Evolutionary conservation across 2,797 vertebrate species (phyloP).

Genomic region (Philypnodon macrostomus): DNA sequence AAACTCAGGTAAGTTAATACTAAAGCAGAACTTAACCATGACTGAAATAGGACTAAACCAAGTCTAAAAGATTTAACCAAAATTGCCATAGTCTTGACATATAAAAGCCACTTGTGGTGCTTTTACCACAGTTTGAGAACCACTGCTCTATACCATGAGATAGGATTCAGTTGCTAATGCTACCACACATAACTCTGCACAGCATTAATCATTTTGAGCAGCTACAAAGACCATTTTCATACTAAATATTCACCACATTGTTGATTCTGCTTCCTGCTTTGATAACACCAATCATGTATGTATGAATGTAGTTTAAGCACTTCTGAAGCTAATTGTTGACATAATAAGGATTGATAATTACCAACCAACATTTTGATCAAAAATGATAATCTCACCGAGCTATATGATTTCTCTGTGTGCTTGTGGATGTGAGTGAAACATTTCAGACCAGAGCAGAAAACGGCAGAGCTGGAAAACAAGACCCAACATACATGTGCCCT

Average conservation of each 20-base stretch:
- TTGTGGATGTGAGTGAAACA: conserved; percentile 41
- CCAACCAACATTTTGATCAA: conserved; percentile 50
- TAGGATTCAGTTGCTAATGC: too few relatives aligned
- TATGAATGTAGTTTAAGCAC: conserved; percentile 19
- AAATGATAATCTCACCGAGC: conserved; percentile 35
- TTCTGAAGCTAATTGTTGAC: conserved; percentile 25
- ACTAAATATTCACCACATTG: conserved; percentile 52
- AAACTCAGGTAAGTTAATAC: too few relatives aligned
- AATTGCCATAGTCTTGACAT: too few relatives aligned
- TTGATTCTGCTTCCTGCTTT: conserved; percentile 43
- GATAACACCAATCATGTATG: conserved; percentile 37
- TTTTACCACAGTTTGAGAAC: too few relatives aligned
- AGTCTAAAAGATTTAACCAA: too few relatives aligned
- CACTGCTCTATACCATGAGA: too few relatives aligned
- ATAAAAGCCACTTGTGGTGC: too few relatives aligned
- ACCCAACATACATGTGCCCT: conserved; percentile 29
- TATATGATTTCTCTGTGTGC: conserved; percentile 23
- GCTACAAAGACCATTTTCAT: conserved; percentile 29
- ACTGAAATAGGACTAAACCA: too few relatives aligned
- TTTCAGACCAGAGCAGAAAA: conserved; percentile 55
- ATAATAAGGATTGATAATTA: conserved; percentile 32
- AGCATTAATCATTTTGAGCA: conserved; percentile 6
- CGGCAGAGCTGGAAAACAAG: conserved; percentile 71
- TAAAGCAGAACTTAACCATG: too few relatives aligned
- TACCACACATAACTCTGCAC: too few relatives aligned